Evolutionary conservation across 2,797 vertebrate species (phyloP), one percentile per base, ranked within the genome.

Genomic region (Clarias platycephalus): DNA sequence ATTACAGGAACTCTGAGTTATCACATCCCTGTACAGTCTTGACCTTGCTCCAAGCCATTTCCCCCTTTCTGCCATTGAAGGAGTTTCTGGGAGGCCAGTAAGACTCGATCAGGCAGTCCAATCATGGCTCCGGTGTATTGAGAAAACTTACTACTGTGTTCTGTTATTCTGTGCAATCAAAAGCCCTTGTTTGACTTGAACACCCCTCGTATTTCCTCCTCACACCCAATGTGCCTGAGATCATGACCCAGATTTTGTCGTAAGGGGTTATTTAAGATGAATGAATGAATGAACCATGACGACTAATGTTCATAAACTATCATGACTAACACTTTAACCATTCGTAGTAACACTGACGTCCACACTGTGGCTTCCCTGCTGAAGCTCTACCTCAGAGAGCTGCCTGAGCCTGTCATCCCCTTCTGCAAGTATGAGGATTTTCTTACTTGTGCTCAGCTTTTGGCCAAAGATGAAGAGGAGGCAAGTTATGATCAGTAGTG

Each of bases 361-460:
- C 98, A 99, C 94, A 98, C 97, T 0, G 97, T 99, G 92, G 97
- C 98, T 7, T 99, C 98, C 63, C 94, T 99, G 89, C 92, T 99
- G 88, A 99, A 99, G 93, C 93, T 98, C 87, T 99, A 98, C 88
- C 95, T 99, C 31, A 94, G 97, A 79, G 98, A 99, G 94, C 95
- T 98, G 85, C 97, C 98, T 0, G 98, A 99, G 90, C 97, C 97
- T 0, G 97, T 99, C 90, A 94, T 99, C 87, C 97, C 97, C 81
- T 99, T 98, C 92, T 95, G 95, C 92, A 97, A 97, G 92, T 98
- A 99, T 1, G 96, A 99, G 89, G 97, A 98, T 91, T 99, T 99
- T 90, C 95, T 99, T 86, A 96, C 94, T 88, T 99, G 98, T 37
- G 97, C 97, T 91, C 96, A 98, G 90, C 94, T 98, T 68, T 93